These are phyloP conservation scores for Morpho deidamia DNA, from an alignment of 2,888 invertebrate species.

Conservation along the genomic window DNA sequence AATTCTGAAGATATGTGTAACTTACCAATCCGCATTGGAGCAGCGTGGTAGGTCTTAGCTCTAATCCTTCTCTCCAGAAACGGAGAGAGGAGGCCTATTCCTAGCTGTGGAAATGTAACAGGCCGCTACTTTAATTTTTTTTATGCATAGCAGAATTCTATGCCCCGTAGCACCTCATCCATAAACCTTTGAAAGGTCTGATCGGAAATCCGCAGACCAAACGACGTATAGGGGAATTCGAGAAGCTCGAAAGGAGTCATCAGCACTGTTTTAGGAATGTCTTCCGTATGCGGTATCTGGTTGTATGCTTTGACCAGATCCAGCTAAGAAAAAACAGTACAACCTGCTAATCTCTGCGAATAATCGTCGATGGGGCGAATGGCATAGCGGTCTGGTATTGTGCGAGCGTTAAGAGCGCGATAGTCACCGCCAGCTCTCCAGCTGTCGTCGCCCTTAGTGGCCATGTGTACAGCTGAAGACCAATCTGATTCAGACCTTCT, in stretches of 20 bases:
- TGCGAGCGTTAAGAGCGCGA: not conserved
- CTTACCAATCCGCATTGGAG: too few relatives aligned
- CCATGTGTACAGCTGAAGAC: not conserved
- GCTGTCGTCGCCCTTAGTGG: not conserved
- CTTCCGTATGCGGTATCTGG: slow-evolving; percentile 37
- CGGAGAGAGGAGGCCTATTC: too few relatives aligned
- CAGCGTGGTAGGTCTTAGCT: too few relatives aligned
- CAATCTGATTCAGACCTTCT: not conserved
- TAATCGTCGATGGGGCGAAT: slow-evolving; percentile 15
- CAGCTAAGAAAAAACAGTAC: slow-evolving; percentile 11
- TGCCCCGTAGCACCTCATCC: slow-evolving; percentile 29
- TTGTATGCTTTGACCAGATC: slow-evolving; percentile 33
- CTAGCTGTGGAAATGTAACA: too few relatives aligned
- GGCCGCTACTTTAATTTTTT: too few relatives aligned
- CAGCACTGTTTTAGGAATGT: slow-evolving; percentile 34
- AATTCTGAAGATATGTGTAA: too few relatives aligned
- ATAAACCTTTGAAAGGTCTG: slow-evolving; percentile 41
- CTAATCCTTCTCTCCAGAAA: too few relatives aligned
- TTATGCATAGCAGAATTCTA: slow-evolving; percentile 28
- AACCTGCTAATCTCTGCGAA: slow-evolving; percentile 6
- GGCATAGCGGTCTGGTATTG: slow-evolving; percentile 13
- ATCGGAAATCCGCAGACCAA: slow-evolving; percentile 35
- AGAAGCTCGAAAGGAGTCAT: slow-evolving; percentile 36
- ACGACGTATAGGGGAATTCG: slow-evolving; percentile 37
- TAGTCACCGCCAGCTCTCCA: slow-evolving; percentile 1